Conservation (phyloP, 2,888 invertebrate genomes). For the Neoscelio sp. region DNA sequence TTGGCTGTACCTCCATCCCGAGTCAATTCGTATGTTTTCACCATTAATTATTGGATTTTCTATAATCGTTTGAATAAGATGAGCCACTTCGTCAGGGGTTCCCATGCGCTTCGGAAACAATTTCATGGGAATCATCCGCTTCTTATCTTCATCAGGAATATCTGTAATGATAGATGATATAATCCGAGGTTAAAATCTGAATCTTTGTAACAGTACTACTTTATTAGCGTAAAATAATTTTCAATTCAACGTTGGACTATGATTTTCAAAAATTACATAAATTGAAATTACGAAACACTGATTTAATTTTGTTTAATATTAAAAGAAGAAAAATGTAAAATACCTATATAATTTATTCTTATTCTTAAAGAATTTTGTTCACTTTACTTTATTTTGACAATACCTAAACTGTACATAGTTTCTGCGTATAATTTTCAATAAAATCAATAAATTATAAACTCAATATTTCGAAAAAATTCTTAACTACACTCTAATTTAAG, state of each 20-base stretch:
- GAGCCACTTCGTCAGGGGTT: slow-evolving; percentile 71
- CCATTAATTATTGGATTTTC: slow-evolving; percentile 74
- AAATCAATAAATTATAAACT: slow-evolving; percentile 14
- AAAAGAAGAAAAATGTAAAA: too few relatives aligned
- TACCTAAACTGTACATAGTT: too few relatives aligned
- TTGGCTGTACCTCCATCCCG: slow-evolving; percentile 68
- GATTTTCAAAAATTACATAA: too few relatives aligned
- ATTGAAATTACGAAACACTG: too few relatives aligned
- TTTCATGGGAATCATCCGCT: slow-evolving; percentile 32
- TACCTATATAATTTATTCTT: too few relatives aligned
- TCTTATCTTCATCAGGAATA: slow-evolving; percentile 9
- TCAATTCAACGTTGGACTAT: too few relatives aligned
- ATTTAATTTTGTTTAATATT: too few relatives aligned
- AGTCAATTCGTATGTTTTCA: slow-evolving; percentile 67
- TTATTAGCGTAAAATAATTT: slow-evolving; percentile 17
- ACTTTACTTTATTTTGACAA: too few relatives aligned
- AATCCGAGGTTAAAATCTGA: slow-evolving; percentile 7
- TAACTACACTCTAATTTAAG: slow-evolving; percentile 11
- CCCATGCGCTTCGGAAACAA: slow-evolving; percentile 68
- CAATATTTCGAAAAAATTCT: slow-evolving; percentile 1
- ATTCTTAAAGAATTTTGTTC: too few relatives aligned
- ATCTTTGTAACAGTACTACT: background rate
- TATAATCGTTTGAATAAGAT: slow-evolving; percentile 70
- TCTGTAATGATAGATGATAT: slow-evolving; percentile 17
- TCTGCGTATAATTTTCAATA: background rate